Base-by-base conservation (phyloP, 2,888 invertebrate species). In the Resseliella maxima region DNA sequence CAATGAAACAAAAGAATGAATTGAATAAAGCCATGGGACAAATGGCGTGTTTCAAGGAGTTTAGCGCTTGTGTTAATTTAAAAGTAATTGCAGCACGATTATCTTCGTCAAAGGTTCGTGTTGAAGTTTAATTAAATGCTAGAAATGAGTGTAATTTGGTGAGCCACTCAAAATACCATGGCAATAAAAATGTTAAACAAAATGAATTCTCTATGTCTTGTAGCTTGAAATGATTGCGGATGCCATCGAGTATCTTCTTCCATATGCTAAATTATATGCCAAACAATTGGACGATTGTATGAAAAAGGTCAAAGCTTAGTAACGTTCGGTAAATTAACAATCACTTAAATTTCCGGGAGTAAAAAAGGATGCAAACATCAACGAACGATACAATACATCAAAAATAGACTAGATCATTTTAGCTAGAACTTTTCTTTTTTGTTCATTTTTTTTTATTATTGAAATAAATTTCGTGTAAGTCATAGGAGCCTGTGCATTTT, bases 71-170 rank as follows among this genome's bases (percentile, higher is more conserved):
- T 35, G 72, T 72, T 31, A 72, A 35, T 35, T 27, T 72, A n/a
- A 35, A 72, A 31, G 31, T 72, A 72, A 72, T 72, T n/a, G 72
- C 72, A 5, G 2, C 6, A n/a, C 21, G 72, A 72, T 72, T 72
- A 72, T 72, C 72, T 31, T 72, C 72, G 35, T 15, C 72, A 21
- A 35, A 72, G 72, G 72, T 72, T 72, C 31, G 72, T 72, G 72
- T 31, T 31, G 15, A 72, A 72, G 59, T n/a, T 59, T 3, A 59
- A 24, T 59, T 24, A 59, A 59, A 24, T 59, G n/a, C 10, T 50
- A 21, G 18, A 50, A 50, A 50, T 59, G 59, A 24, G 2, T 3
- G 5, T n/a, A 24, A 24, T 59, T 59, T 50, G 18, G 18, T 50
- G 46, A 18, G 8, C 18, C 18, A 15, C 18, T 50, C 18, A 50